A percentile compares a stretch with the other conserved stretches of the same genome.
These are phyloP conservation scores for Amphiura filiformis DNA, from an alignment of 35 echinoderm and acorn worm species.

Conservation along the genomic window DNA sequence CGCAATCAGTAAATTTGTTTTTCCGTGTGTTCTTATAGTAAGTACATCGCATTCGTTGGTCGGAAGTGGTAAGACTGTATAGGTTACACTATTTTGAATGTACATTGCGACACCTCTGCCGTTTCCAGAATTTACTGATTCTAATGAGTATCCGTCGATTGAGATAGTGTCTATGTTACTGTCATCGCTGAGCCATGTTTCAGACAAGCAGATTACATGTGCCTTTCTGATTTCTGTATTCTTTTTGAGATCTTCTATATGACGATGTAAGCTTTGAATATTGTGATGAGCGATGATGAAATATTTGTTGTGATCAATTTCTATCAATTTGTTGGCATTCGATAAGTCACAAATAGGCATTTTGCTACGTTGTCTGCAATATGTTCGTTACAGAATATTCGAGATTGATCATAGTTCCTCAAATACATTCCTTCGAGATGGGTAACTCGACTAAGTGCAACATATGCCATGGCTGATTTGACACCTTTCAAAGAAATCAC, in stretches of 20 bases:
- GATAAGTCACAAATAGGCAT: neutral
- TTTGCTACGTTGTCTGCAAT: neutral
- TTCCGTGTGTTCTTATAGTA: neutral
- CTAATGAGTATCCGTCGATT: neutral
- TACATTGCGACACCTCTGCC: neutral
- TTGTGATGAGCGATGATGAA: neutral
- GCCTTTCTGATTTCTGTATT: conserved; percentile 12
- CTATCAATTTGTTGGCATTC: neutral
- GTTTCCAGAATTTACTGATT: neutral
- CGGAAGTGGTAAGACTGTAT: neutral
- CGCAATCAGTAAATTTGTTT: neutral
- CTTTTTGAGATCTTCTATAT: conserved; percentile 28
- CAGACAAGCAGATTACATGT: conserved; percentile 33
- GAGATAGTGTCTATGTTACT: neutral
- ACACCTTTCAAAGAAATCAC: conserved; percentile 20
- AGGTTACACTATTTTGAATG: neutral
- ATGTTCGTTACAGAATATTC: conserved; percentile 34
- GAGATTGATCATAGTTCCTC: conserved; percentile 11
- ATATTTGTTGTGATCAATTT: neutral
- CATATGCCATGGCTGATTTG: conserved; percentile 41
- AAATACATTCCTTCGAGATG: conserved; percentile 19
- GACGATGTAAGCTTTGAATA: conserved; percentile 23
- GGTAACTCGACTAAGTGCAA: conserved; percentile 32
- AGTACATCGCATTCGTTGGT: neutral
- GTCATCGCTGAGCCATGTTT: conserved; percentile 43